Conservation (phyloP, 2,797 vertebrate species). For the Rousettus madagascariensis region DNA sequence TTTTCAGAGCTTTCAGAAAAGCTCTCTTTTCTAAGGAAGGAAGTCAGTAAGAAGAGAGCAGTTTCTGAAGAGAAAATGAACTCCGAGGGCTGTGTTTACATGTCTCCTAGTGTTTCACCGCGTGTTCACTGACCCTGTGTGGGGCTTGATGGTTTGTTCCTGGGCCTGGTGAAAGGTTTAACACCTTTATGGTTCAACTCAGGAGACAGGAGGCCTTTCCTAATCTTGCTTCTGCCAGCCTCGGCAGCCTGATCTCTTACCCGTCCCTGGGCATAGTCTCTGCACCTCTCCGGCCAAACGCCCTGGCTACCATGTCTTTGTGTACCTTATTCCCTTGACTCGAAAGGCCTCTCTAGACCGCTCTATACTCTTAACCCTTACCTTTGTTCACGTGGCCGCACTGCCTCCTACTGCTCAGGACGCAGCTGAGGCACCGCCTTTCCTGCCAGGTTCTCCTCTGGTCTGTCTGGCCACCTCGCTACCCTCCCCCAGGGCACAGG, state of each 20-base stretch:
- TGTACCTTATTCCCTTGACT: background rate
- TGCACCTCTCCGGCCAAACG: background rate
- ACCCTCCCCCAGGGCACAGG: rapidly evolving
- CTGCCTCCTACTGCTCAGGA: background rate
- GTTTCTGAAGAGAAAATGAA: background rate
- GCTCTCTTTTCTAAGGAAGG: background rate
- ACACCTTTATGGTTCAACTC: background rate
- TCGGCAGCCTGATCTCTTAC: background rate
- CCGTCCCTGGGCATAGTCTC: background rate
- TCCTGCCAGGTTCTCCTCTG: background rate
- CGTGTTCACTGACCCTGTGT: background rate
- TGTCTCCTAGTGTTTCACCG: background rate
- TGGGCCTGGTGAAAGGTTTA: background rate
- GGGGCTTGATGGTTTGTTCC: background rate
- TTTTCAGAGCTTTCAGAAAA: background rate
- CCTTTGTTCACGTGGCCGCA: background rate
- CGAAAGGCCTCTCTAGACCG: background rate
- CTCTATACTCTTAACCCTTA: background rate
- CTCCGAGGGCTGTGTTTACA: background rate
- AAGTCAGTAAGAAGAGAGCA: background rate
- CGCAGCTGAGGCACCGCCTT: background rate
- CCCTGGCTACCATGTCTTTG: background rate
- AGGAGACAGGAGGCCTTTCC: background rate
- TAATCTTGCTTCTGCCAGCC: background rate
- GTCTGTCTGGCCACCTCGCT: background rate